Base-by-base conservation (phyloP, 2,113 vertebrate genomes). In the Urocitellus parryii region DNA sequence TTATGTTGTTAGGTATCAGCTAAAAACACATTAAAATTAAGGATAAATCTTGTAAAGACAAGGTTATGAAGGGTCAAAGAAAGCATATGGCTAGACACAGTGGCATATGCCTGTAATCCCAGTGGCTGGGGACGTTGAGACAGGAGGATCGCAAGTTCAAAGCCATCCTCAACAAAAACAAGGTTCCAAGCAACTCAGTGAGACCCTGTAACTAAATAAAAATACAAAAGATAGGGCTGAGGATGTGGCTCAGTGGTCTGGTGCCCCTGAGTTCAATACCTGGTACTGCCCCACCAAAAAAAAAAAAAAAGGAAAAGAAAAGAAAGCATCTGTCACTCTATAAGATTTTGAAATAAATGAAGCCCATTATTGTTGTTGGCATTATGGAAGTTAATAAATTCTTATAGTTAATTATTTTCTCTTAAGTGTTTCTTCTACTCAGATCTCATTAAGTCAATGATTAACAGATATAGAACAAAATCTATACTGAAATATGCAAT, bases 311-410 rank as follows among this genome's bases (percentile, higher is more conserved):
- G 2, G 2, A 51, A 51, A 51, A n/a, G n/a, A n/a, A 91, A 82
- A 93, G 39, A 86, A 96, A 77, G 80, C 61, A 93, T 29, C 11
- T 77, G 65, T 73, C 73, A 88, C 16, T 88, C 20, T 53, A 4
- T 68, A 95, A 95, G 27, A 94, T 88, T 25, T 25, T 18, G 20
- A 63, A 96, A 51, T 37, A 81, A 88, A 88, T 34, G 24, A 72
- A 93, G 68, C 34, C 13, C 88, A 72, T 45, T 80, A 86, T 34
- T 83, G 20, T 27, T 63, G 42, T 9, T 79, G 37, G n/a, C 58
- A 90, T 70, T 8, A 92, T 76, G 63, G 77, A 56, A 94, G 39
- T 91, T 79, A 95, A 68, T 70, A 27, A 91, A 78, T 61, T 96
- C 32, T 63, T 88, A 68, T 42, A 90, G 87, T 88, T 74, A 83